Evolutionary conservation across 1,140 invertebrate species (phyloP).

Genomic region (Pararge aegeria): DNA sequence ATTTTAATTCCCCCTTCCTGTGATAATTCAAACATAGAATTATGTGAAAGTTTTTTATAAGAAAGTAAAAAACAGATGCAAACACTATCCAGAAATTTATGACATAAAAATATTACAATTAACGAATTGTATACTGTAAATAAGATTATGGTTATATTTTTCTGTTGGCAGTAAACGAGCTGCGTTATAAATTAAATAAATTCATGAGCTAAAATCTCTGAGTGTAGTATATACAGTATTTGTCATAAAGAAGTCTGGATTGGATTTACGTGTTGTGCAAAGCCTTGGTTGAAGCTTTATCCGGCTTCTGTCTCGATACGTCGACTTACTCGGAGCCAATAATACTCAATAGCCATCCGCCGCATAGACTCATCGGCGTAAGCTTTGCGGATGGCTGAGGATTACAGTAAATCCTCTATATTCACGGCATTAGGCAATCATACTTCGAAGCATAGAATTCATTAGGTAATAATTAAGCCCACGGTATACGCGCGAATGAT

Average conservation of each 20-base stretch:
- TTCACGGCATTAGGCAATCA: background rate
- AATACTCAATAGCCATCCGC: background rate
- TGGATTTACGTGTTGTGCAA: background rate
- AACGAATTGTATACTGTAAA: too few relatives aligned
- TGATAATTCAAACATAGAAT: too few relatives aligned
- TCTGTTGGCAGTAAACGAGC: too few relatives aligned
- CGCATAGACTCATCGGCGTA: background rate
- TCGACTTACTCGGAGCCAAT: background rate
- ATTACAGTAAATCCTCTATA: background rate
- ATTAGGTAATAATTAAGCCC: background rate
- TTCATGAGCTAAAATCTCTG: background rate
- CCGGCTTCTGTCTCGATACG: background rate
- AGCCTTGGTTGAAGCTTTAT: background rate
- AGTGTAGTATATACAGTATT: background rate
- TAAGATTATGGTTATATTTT: too few relatives aligned
- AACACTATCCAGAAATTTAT: too few relatives aligned
- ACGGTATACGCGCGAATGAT: too few relatives aligned
- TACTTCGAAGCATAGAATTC: background rate
- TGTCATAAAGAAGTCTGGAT: background rate
- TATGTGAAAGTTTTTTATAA: too few relatives aligned
- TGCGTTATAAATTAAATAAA: background rate
- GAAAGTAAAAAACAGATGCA: too few relatives aligned
- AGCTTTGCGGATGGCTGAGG: slow-evolving; percentile 1
- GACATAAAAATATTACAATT: too few relatives aligned
- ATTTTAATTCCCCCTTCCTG: too few relatives aligned